phyloP scores from a whole-genome alignment of 2,888 invertebrate species.

The Tubulanus polymorphus region DNA sequence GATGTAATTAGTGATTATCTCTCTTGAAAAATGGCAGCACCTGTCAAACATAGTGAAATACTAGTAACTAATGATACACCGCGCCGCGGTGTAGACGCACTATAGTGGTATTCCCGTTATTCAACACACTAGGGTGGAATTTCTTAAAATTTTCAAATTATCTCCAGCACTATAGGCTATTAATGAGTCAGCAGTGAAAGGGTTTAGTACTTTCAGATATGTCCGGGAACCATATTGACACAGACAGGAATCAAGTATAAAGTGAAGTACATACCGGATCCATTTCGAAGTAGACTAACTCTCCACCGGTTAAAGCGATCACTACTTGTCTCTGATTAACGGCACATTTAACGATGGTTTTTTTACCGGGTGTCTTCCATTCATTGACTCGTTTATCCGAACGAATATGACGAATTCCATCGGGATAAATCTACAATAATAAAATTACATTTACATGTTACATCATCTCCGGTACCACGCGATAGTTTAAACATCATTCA shows the following conservation, averaged over 20 bases:
- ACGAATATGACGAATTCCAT: constrained; percentile 96
- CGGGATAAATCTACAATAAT: constrained; percentile 77
- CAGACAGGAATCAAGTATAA: background rate
- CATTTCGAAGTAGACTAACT: constrained; percentile 99
- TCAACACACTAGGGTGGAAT: no score
- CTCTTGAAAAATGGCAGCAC: no score
- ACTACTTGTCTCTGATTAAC: constrained; percentile 98
- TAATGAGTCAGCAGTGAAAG: no score
- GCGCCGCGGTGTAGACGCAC: no score
- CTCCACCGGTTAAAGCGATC: constrained; percentile 94
- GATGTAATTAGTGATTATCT: no score
- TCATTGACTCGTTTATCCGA: constrained; percentile 98
- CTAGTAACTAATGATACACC: no score
- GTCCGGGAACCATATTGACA: background rate
- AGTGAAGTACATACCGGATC: constrained; percentile 77
- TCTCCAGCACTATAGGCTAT: no score
- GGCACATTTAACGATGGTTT: constrained; percentile 94
- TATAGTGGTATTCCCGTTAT: no score
- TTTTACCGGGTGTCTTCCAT: constrained; percentile 98
- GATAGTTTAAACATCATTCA: background rate
- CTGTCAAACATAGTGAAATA: no score
- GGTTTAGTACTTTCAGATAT: no score
- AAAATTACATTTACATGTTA: background rate
- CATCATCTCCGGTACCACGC: background rate
- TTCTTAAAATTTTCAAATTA: no score